Evolutionary conservation across 2,113 vertebrate species (phyloP), one percentile per base, ranked within the genome.

Genomic region (Hoplias malabaricus): DNA sequence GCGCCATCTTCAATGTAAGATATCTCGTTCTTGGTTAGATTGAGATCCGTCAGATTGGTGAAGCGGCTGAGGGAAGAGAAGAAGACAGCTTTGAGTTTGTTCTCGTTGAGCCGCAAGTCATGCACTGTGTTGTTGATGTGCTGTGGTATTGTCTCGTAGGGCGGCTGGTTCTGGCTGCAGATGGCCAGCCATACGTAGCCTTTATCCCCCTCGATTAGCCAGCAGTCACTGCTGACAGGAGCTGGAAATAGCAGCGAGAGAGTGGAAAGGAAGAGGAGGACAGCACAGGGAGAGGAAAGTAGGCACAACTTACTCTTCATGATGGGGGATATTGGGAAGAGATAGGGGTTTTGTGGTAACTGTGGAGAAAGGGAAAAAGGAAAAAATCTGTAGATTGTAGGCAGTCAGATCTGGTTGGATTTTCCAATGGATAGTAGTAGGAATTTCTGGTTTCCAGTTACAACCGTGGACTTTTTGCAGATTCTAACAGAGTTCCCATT

Each of bases 111-210:
- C 68, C 97, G 92, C 87, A 99, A 90, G 88, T 99, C 98, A 0
- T 98, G 96, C 86, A 99, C 98, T 0, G 98, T 99, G 92, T 97
- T 99, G 91, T 99, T 99, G 90, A 99, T 99, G 82, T 99, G 98
- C 90, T 98, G 96, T 0, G 97, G 98, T 65, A 99, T 98, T 67
- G 96, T 96, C 91, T 99, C 98, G 0, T 98, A 99, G 0, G 97
- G 98, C 0, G 98, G 98, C 88, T 99, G 98, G 90, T 99, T 99
- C 91, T 99, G 97, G 90, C 98, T 99, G 93, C 98, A 99, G 91
- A 99, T 99, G 50, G 97, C 98, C 87, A 99, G 90, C 98, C 98
- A 99, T 83, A 99, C 97, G 0, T 98, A 99, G 61, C 97, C 97
- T 88, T 98, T 98, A 89, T 99, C 96, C 1, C 98, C 98, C 82